Evolutionary conservation across 2,888 invertebrate genomes (phyloP).

Genomic region (Temnothorax rugatulus): DNA sequence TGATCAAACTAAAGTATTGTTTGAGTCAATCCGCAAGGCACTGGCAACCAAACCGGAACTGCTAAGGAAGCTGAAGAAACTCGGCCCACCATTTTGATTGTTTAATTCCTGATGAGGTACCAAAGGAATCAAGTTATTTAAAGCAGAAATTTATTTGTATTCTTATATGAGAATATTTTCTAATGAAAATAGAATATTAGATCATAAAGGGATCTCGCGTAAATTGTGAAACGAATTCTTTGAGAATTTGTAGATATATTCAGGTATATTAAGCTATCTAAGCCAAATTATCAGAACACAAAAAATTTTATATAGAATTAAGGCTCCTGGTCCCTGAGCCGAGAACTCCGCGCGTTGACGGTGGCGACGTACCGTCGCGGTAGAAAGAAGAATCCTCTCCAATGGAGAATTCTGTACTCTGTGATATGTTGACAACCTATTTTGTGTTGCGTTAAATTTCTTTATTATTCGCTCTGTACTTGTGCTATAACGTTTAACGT

Average conservation of each 20-base stretch:
- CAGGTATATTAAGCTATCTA: too few species aligned
- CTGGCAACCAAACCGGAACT: constrained; percentile 89
- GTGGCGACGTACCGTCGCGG: too few species aligned
- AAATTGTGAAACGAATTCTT: neutral
- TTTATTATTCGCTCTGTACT: too few species aligned
- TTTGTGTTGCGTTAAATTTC: too few species aligned
- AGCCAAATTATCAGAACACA: too few species aligned
- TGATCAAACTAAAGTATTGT: constrained; percentile 89
- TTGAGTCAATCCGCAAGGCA: constrained; percentile 89
- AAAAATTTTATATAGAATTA: too few species aligned
- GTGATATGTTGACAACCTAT: too few species aligned
- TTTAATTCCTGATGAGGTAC: neutral
- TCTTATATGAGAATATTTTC: neutral
- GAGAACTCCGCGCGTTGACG: too few species aligned
- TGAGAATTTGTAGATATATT: neutral
- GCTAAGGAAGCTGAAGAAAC: constrained; percentile 88
- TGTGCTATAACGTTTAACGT: too few species aligned
- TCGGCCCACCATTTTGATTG: constrained; percentile 83
- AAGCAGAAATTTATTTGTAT: neutral
- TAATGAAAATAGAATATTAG: constrained; percentile 3
- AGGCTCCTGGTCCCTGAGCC: too few species aligned
- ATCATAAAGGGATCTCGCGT: neutral
- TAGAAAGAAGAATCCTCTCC: too few species aligned
- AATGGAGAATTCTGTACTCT: too few species aligned
- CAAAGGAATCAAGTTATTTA: neutral